phyloP scores from a whole-genome alignment of 2,113 vertebrate genomes.

The Poicephalus meyeri region DNA sequence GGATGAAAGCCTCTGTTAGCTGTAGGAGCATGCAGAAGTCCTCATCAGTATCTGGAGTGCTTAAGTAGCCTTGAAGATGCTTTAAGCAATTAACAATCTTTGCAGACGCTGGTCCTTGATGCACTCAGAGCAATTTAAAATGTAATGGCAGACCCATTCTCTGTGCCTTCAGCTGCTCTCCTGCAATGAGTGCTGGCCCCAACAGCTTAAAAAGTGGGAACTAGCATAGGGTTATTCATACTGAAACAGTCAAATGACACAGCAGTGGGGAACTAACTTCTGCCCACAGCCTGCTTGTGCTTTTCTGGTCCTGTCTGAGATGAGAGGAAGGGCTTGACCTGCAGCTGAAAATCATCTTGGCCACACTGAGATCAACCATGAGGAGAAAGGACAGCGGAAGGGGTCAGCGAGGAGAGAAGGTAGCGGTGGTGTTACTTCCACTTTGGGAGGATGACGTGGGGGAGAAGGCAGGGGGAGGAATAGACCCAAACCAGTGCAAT shows the following conservation, averaged over 20 bases:
- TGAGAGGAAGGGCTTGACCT: not conserved
- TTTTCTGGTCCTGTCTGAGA: not conserved
- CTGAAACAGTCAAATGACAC: not conserved
- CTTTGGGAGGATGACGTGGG: not conserved
- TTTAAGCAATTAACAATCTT: not conserved
- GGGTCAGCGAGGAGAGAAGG: not conserved
- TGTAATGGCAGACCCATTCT: not conserved
- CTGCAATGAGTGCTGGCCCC: not conserved
- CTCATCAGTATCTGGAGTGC: not conserved
- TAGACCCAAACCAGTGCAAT: not conserved
- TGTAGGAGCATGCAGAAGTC: not conserved
- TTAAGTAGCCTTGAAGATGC: not conserved
- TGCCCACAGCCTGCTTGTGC: not conserved
- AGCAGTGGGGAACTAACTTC: not conserved
- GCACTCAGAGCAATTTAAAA: not conserved
- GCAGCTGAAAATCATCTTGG: not conserved
- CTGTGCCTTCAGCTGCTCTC: not conserved
- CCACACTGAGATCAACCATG: rapidly evolving
- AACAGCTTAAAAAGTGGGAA: not conserved
- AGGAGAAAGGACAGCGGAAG: not conserved
- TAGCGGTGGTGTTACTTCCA: not conserved
- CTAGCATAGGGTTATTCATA: not conserved
- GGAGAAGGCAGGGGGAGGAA: not conserved
- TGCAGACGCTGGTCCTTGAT: not conserved
- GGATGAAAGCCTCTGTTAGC: not conserved